Evolutionary conservation across 2,113 vertebrate genomes (phyloP), one percentile per base, ranked within the genome.

Genomic region (Beaufortia kweichowensis): DNA sequence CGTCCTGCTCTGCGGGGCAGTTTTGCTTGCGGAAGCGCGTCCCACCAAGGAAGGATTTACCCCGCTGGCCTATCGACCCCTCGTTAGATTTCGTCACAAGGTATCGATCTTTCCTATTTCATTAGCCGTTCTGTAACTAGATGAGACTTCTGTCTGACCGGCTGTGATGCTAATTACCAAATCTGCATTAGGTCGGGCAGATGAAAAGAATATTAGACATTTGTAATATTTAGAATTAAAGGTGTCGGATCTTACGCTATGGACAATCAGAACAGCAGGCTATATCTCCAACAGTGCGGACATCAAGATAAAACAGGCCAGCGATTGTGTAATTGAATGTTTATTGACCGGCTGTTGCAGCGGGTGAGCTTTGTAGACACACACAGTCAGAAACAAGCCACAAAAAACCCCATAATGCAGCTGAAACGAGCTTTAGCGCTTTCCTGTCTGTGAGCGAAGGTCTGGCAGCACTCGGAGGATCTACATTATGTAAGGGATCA

Each of bases 41-140:
- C 87, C 89, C 75, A 66, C 84, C 82, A 41, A 69, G 72, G 91
- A 91, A 67, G 89, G 75, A 69, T 86, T 86, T 19, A 77, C 82
- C 79, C 81, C 86, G 31, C 85, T 75, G 62, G 81, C 83, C 39
- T 90, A 91, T 90, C 91, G 86, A 84, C 90, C 90, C 1, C 86
- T 89, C 50, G 86, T 93, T 84, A 86, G 91, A 82, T 92, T 93
- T 83, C 88, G 92, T 82, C 92, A 93, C 83, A 92, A 93, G 92
- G 92, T 93, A 93, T 88, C 63, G 88, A 88, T 87, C 59, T 61
- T 64, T 71, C 77, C 59, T 69, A 59, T 78, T 83, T 71, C 65
- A 74, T 76, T 71, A 65, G 57, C 39, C 39, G 19, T 26, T 57
- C 28, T n/a, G 28, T 75, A 57, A 69, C 63, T 69, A 75, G 39